Conservation (phyloP, 2,797 vertebrate species). For the Balearica regulorum region DNA sequence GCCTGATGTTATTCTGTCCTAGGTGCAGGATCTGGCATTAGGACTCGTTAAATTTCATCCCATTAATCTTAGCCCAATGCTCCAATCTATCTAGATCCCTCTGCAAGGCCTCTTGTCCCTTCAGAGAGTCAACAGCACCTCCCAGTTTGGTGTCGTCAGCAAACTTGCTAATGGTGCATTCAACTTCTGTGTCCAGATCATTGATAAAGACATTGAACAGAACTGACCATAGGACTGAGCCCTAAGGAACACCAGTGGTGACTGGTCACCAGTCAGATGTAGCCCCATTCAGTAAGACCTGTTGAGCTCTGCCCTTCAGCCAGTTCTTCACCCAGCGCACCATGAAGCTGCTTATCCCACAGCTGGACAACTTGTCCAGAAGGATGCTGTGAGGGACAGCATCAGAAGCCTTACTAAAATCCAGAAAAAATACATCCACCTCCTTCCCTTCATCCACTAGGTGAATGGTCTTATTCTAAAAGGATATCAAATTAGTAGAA, state of each 20-base stretch:
- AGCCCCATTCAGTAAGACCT: background rate
- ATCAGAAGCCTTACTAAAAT: background rate
- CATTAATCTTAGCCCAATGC: too few relatives aligned
- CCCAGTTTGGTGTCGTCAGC: background rate
- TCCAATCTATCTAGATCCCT: too few relatives aligned
- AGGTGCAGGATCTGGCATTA: too few relatives aligned
- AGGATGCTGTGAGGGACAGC: background rate
- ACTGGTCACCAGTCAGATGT: accelerated
- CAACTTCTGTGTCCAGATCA: background rate
- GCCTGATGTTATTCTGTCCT: too few relatives aligned
- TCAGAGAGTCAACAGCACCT: background rate
- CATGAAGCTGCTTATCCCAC: background rate
- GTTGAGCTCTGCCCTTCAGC: background rate
- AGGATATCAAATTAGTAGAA: background rate
- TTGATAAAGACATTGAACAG: background rate
- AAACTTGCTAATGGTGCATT: background rate
- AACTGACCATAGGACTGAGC: background rate
- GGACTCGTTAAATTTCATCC: too few relatives aligned
- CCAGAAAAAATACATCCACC: background rate
- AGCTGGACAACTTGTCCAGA: background rate
- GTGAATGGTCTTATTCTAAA: background rate
- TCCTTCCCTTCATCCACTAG: background rate
- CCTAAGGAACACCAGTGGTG: background rate
- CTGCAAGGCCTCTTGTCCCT: too few relatives aligned
- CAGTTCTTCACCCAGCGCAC: background rate